These are phyloP conservation scores for Drosophila pandora DNA, from an alignment of 1,140 invertebrate species.

Conservation along the genomic window DNA sequence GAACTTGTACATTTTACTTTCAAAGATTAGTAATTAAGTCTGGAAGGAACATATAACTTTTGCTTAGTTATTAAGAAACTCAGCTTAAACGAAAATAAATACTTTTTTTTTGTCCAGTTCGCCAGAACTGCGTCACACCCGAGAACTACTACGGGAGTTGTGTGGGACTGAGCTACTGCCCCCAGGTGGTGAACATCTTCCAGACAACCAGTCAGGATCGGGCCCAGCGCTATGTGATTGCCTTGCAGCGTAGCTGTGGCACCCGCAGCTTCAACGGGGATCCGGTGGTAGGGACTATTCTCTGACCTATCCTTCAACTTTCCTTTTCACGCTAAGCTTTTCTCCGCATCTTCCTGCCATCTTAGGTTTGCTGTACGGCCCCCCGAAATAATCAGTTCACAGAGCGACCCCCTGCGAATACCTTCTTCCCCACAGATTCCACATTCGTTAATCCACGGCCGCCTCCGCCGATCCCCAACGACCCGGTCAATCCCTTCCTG, in stretches of 20 bases:
- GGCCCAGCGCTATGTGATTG: conserved; percentile 67
- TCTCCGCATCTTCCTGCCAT: neutral
- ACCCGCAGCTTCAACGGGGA: conserved; percentile 68
- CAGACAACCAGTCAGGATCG: conserved; percentile 41
- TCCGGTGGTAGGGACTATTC: conserved; percentile 67
- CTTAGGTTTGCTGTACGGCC: conserved; percentile 71
- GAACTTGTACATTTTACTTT: neutral
- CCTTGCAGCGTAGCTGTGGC: conserved; percentile 70
- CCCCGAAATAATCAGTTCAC: conserved; percentile 41
- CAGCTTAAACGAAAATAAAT: neutral
- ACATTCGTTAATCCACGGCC: conserved; percentile 35
- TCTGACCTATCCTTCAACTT: conserved; percentile 1
- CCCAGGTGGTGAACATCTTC: conserved; percentile 69
- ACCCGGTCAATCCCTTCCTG: conserved; percentile 46
- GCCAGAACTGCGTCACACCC: conserved; percentile 72
- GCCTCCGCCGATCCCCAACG: neutral
- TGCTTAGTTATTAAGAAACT: neutral
- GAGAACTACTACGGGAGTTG: conserved; percentile 77
- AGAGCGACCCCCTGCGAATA: conserved; percentile 36
- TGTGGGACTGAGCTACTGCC: conserved; percentile 69
- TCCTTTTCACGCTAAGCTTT: conserved; percentile 31
- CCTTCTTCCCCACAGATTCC: conserved; percentile 53
- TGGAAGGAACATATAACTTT: neutral
- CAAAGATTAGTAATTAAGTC: neutral
- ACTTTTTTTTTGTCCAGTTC: conserved; percentile 30